Conservation (phyloP, 2,888 invertebrate species). For the Drosophila setosimentum region DNA sequence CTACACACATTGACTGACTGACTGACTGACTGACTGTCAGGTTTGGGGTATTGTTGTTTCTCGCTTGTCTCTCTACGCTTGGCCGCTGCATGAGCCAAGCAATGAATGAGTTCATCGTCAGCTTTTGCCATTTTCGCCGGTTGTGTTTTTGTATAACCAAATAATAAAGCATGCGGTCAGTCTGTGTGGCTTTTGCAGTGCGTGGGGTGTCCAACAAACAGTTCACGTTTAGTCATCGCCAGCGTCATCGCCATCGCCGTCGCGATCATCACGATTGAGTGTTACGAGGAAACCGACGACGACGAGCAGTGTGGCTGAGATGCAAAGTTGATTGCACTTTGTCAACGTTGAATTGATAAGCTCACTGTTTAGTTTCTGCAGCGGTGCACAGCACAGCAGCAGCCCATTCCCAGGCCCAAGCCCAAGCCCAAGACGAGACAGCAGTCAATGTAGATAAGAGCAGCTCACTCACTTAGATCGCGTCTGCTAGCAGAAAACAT, state of each 20-base stretch:
- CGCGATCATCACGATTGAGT: slow-evolving; percentile 17
- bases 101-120: slow-evolving; percentile 74
- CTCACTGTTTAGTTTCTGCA: slow-evolving; percentile 68
- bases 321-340: slow-evolving; percentile 77
- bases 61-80: slow-evolving; percentile 3
- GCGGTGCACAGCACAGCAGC: slow-evolving; percentile 25
- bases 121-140: slow-evolving; percentile 71
- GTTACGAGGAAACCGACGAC: slow-evolving; percentile 58
- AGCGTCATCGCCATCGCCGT: slow-evolving; percentile 45
- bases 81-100: slow-evolving; percentile 59
- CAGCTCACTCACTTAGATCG: slow-evolving; percentile 19
- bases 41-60: slow-evolving; percentile 18
- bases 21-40: slow-evolving; percentile 23
- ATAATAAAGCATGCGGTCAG: slow-evolving; percentile 51
- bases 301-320: slow-evolving; percentile 29
- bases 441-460: slow-evolving; percentile 64
- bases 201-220: slow-evolving; percentile 63
- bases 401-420: slow-evolving; percentile 24
- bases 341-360: slow-evolving; percentile 70
- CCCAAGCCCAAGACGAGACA: slow-evolving; percentile 30
- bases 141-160: slow-evolving; percentile 66
- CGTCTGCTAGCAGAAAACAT: slow-evolving; percentile 55
- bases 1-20: slow-evolving; percentile 11
- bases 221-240: slow-evolving; percentile 62
- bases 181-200: slow-evolving; percentile 37